Conservation (phyloP, 2,888 invertebrate species). For the Drosophila phalerata region DNA sequence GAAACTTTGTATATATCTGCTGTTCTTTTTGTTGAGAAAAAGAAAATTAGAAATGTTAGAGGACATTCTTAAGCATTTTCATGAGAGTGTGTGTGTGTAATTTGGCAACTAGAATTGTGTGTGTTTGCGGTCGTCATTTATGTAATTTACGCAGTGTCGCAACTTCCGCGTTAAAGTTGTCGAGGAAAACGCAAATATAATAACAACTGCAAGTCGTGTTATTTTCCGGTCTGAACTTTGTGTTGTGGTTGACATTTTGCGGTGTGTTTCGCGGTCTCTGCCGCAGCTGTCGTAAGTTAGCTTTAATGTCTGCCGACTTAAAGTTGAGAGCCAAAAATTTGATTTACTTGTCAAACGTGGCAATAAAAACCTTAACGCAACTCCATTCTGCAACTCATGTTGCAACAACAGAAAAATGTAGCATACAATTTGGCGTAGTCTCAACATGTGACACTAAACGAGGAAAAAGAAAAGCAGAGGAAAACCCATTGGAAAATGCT, state of each 20-base stretch:
- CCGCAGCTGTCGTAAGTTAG: not conserved
- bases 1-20: not conserved
- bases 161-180: conserved; percentile 48
- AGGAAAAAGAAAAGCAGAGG: conserved; percentile 1
- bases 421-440: conserved; percentile 26
- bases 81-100: conserved; percentile 19
- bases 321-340: conserved; percentile 17
- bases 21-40: conserved; percentile 22
- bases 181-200: conserved; percentile 48
- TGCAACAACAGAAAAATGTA: conserved; percentile 24
- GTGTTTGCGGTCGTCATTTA: conserved; percentile 14
- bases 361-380: conserved; percentile 27
- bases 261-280: conserved; percentile 38
- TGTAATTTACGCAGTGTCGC: conserved; percentile 52
- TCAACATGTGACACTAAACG: conserved; percentile 27
- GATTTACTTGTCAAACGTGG: conserved; percentile 37
- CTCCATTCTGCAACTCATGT: conserved; percentile 30
- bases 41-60: conserved; percentile 48
- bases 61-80: conserved; percentile 13
- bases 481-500: conserved; percentile 24
- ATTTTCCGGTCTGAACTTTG: conserved; percentile 55
- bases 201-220: conserved; percentile 55
- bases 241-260: conserved; percentile 44
- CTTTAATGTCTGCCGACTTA: conserved; percentile 28
- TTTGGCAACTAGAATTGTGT: conserved; percentile 31